Evolutionary conservation across 2,888 invertebrate genomes (phyloP).

Genomic region (Lycaena phlaeas): DNA sequence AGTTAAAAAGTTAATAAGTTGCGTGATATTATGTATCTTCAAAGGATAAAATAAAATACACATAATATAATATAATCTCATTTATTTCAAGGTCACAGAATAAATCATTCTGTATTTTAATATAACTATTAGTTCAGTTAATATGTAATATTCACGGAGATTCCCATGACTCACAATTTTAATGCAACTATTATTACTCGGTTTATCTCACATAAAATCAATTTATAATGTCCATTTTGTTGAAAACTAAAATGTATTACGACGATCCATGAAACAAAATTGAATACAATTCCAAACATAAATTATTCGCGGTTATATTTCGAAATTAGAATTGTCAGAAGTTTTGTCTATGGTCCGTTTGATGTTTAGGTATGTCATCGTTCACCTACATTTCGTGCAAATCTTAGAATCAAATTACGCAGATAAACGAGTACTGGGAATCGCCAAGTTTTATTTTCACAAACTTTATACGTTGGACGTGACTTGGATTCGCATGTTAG

Average conservation of each 20-base stretch:
- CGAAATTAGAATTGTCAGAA: constrained; percentile 1
- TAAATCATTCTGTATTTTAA: not conserved
- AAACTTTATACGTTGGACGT: not conserved
- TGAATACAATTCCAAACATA: not conserved
- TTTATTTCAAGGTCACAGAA: constrained; percentile 3
- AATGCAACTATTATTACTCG: constrained; percentile 1
- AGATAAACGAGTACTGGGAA: constrained; percentile 5
- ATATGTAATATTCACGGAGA: not conserved
- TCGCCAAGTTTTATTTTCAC: not conserved
- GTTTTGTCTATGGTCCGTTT: not conserved
- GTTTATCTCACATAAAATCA: no score
- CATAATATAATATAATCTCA: not conserved
- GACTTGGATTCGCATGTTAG: not conserved
- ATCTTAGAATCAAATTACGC: constrained; percentile 1
- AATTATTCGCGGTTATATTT: not conserved
- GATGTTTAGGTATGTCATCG: not conserved
- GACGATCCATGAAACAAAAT: not conserved
- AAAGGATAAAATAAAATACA: no score
- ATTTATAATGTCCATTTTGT: no score
- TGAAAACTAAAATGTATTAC: no score
- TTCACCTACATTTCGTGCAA: constrained; percentile 2
- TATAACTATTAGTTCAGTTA: not conserved
- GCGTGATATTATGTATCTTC: no score
- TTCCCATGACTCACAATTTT: constrained; percentile 1
- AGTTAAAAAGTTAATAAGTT: no score